phyloP scores from a whole-genome alignment of 2,797 vertebrate genomes.

The Ammospiza maritima region DNA sequence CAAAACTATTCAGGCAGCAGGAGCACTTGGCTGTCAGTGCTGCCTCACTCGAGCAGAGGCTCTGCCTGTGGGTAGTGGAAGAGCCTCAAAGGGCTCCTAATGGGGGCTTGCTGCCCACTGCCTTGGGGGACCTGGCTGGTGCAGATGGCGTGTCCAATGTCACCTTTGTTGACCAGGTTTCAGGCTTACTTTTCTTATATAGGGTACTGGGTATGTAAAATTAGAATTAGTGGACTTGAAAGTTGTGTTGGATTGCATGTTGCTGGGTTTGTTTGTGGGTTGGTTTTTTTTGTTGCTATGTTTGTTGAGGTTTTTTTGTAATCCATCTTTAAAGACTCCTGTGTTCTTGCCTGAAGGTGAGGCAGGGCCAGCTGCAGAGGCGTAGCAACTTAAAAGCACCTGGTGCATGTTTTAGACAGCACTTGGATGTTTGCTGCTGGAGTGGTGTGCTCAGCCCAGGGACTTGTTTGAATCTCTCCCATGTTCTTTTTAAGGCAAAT shows the following conservation, averaged over 20 bases:
- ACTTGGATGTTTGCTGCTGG: slow-evolving; percentile 3
- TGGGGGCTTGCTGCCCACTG: neutral
- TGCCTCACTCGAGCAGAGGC: neutral
- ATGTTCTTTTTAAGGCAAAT: neutral
- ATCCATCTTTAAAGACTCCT: neutral
- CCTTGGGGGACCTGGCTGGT: neutral
- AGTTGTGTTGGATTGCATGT: neutral
- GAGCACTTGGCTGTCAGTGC: neutral
- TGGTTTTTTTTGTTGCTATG: neutral
- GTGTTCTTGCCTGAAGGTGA: slow-evolving; percentile 29
- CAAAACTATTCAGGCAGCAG: neutral
- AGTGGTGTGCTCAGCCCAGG: neutral
- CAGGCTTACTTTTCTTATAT: neutral
- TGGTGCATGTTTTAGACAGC: neutral
- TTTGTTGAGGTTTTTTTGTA: neutral
- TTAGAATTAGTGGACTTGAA: neutral
- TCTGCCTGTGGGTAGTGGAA: neutral
- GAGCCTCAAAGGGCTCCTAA: neutral
- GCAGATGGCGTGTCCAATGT: neutral
- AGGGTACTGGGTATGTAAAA: neutral
- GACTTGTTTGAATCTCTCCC: neutral
- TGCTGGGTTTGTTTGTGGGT: neutral
- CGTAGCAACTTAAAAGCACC: neutral
- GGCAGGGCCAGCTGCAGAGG: slow-evolving; percentile 56
- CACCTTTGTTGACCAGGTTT: neutral